phyloP scores from a whole-genome alignment of 2,797 vertebrate genomes.

The Pangasius sanitwongsei region DNA sequence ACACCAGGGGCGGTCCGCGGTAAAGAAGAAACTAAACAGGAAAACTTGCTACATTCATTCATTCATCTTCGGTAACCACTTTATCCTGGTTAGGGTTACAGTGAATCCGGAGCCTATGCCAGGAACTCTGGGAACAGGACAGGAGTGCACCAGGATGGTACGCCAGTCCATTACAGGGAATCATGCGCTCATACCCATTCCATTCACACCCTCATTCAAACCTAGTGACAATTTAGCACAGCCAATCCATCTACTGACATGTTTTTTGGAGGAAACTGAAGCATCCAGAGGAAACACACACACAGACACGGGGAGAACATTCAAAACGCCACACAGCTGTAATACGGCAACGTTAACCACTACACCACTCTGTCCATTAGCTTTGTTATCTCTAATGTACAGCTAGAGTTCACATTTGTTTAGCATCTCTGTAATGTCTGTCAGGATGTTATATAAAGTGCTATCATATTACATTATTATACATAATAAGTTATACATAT shows the following conservation, averaged over 20 bases:
- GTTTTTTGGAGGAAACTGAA: background rate
- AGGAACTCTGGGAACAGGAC: background rate
- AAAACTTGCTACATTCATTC: background rate
- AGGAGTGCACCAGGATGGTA: background rate
- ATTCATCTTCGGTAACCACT: background rate
- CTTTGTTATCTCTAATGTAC: background rate
- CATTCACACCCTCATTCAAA: background rate
- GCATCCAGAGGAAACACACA: background rate
- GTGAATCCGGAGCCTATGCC: background rate
- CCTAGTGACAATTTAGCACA: background rate
- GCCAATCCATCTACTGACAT: background rate
- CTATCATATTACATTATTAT: background rate
- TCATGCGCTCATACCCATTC: background rate
- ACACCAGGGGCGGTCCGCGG: background rate
- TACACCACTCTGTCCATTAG: background rate
- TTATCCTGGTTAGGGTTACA: background rate
- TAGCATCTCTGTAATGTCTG: background rate
- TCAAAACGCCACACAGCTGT: background rate
- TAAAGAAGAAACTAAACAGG: background rate
- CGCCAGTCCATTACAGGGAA: background rate
- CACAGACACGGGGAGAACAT: background rate
- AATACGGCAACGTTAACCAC: background rate
- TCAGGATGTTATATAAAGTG: background rate
- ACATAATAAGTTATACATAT: too few relatives aligned
- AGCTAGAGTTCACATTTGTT: background rate